Conservation (phyloP, 1,140 invertebrate species). For the Alviniconcha marisindica region DNA sequence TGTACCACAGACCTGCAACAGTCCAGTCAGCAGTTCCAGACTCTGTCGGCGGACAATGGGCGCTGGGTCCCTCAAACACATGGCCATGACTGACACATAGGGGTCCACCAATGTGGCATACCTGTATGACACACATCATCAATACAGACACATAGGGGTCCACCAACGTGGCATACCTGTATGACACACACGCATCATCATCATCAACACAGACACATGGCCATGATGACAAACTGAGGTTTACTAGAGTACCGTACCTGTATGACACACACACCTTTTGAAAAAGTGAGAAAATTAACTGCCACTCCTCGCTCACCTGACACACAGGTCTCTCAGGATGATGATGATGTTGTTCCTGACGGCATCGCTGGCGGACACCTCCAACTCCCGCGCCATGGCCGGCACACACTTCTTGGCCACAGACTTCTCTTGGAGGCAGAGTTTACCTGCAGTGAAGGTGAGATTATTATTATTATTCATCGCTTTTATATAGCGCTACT, state of each 20-base stretch:
- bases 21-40: conserved; percentile 80
- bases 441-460: conserved; percentile 75
- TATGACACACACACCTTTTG: neutral
- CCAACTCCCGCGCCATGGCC: conserved; percentile 77
- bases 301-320: conserved; percentile 75
- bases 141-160: conserved; percentile 81
- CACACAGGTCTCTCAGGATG: conserved; percentile 81
- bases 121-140: conserved; percentile 78
- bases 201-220: neutral
- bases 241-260: neutral
- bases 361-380: conserved; percentile 72
- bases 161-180: conserved; percentile 80
- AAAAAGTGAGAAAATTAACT: neutral
- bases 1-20: conserved; percentile 78
- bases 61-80: conserved; percentile 80
- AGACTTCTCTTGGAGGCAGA: conserved; percentile 78
- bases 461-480: no score
- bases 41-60: conserved; percentile 80
- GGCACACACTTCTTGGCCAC: conserved; percentile 78
- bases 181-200: conserved; percentile 74
- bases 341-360: conserved; percentile 82
- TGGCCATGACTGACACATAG: conserved; percentile 80
- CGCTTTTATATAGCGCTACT: no score
- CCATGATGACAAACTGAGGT: neutral
- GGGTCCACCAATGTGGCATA: conserved; percentile 82